phyloP scores from a whole-genome alignment of 2,797 vertebrate species.

The Oreochromis grahami region DNA sequence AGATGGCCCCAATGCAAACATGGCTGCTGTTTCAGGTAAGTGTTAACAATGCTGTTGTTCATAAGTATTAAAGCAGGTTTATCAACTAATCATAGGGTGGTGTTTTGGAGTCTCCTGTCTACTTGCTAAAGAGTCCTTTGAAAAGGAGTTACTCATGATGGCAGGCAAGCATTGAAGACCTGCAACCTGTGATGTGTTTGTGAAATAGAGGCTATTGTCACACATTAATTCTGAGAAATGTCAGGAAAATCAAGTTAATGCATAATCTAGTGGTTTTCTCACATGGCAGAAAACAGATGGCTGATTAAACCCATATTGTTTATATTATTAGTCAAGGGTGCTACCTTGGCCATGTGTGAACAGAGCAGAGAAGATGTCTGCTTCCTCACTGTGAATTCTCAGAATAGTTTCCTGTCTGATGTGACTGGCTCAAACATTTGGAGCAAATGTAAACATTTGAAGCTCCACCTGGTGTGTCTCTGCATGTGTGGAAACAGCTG shows the following conservation, averaged over 20 bases:
- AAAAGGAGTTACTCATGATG: not conserved
- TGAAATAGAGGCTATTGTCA: not conserved
- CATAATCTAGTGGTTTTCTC: not conserved
- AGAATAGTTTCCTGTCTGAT: not conserved
- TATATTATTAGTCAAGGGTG: not conserved
- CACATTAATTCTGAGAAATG: not conserved
- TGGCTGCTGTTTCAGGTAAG: conserved; percentile 91
- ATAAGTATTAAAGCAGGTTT: not conserved
- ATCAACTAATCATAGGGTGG: not conserved
- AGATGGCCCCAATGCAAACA: conserved; percentile 82
- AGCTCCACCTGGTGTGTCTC: not conserved
- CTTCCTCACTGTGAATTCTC: not conserved
- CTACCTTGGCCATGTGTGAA: not conserved
- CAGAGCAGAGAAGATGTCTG: not conserved
- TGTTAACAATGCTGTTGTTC: not conserved
- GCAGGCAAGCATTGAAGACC: not conserved
- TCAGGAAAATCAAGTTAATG: not conserved
- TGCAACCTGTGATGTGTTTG: not conserved
- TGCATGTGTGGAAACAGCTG: not conserved
- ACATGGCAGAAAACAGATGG: not conserved
- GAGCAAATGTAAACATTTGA: not conserved
- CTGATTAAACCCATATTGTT: not conserved
- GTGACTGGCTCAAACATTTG: not conserved
- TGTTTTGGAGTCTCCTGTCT: not conserved
- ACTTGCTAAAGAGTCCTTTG: not conserved